Evolutionary conservation across 2,797 vertebrate species (phyloP).

Genomic region (Numenius phaeopus): DNA sequence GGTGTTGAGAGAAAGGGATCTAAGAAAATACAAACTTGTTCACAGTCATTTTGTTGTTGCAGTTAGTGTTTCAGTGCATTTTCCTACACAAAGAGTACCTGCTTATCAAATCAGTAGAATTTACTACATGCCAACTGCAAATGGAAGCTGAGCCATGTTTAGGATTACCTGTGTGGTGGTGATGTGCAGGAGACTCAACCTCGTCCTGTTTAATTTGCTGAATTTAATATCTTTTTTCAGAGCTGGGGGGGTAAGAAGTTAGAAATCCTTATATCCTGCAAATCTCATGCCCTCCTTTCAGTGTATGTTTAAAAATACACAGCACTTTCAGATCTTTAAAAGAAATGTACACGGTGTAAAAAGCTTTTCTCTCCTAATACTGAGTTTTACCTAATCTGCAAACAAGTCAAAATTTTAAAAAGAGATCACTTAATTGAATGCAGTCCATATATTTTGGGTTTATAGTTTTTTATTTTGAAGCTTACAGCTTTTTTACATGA

Average conservation of each 20-base stretch:
- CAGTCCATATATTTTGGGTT: rapidly evolving
- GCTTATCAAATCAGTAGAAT: neutral
- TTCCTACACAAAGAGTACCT: neutral
- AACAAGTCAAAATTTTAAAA: neutral
- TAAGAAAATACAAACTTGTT: neutral
- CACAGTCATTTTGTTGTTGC: neutral
- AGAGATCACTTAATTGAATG: neutral
- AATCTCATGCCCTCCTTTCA: neutral
- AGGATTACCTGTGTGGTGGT: neutral
- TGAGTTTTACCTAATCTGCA: neutral
- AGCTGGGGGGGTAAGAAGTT: neutral
- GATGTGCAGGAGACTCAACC: neutral
- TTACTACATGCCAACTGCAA: neutral
- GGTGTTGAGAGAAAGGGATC: neutral
- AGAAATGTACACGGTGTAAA: neutral
- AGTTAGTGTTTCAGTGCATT: neutral
- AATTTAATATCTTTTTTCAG: neutral
- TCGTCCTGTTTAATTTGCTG: neutral
- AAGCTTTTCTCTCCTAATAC: neutral
- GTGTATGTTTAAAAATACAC: neutral
- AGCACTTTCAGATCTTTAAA: neutral
- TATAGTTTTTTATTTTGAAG: neutral
- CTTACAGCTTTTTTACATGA: neutral
- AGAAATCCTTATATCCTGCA: neutral
- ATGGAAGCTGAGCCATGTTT: neutral